Conservation (phyloP, 2,888 invertebrate species). For the Nomada lathburiana region DNA sequence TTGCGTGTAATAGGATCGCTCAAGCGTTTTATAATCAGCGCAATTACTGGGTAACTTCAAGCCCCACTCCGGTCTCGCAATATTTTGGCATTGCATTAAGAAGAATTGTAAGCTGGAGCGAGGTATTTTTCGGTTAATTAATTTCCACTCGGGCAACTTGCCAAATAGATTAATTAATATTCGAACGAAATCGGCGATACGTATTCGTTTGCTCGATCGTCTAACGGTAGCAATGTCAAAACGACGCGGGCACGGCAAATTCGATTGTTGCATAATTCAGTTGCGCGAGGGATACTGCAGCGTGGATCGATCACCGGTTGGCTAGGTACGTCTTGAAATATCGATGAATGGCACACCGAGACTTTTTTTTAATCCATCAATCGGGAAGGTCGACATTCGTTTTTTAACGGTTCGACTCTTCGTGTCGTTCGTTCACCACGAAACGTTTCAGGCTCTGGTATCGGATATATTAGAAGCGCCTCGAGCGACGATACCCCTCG, state of each 20-base stretch:
- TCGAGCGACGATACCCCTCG: neutral
- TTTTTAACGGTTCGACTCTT: neutral
- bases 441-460: slow-evolving; percentile 1
- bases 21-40: no score
- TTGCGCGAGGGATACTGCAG: neutral
- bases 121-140: no score
- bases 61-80: no score
- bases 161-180: neutral
- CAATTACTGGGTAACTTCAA: no score
- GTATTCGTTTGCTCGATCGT: neutral
- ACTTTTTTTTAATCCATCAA: slow-evolving; percentile 37
- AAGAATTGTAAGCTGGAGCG: no score
- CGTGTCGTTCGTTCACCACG: neutral
- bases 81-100: no score
- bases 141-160: neutral
- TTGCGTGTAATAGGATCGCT: no score
- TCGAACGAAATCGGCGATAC: neutral
- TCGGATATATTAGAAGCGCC: neutral
- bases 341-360: slow-evolving; percentile 36
- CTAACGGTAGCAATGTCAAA: neutral
- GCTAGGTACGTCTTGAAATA: slow-evolving; percentile 52
- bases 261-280: slow-evolving; percentile 31
- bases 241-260: neutral
- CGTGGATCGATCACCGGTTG: slow-evolving; percentile 13
- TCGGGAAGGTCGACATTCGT: neutral